Percentiles rank a stretch among this genome's conserved stretches.
These are phyloP conservation scores for Neoscelio sp. DNA, from an alignment of 2,888 invertebrate species.

Conservation along the genomic window DNA sequence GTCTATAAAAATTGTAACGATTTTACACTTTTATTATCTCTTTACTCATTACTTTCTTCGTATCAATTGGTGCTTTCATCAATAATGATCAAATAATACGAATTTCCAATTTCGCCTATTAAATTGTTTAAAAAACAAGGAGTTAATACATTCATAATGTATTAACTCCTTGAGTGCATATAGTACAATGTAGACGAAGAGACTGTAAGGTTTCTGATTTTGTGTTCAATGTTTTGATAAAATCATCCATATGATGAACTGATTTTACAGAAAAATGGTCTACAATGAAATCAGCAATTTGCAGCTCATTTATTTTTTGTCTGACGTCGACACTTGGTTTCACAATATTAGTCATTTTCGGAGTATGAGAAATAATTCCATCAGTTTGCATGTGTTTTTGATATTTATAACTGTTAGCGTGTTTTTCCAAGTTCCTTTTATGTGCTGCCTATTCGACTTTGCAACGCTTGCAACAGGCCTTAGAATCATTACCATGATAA, in stretches of 20 bases:
- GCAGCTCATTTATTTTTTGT: conserved; percentile 63
- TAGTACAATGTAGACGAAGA: conserved; percentile 69
- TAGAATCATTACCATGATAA: no score
- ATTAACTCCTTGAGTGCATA: no score
- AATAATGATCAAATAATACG: conserved; percentile 71
- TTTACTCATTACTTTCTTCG: conserved; percentile 60
- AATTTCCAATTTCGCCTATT: conserved; percentile 72
- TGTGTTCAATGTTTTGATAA: conserved; percentile 65
- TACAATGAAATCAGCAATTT: conserved; percentile 69
- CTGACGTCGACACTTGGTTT: neutral
- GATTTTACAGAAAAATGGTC: conserved; percentile 67
- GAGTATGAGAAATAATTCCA: no score
- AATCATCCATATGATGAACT: conserved; percentile 64
- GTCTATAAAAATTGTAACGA: conserved; percentile 63
- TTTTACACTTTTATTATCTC: conserved; percentile 60
- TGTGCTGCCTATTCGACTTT: no score
- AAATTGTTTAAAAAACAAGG: conserved; percentile 72
- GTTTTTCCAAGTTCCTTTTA: no score
- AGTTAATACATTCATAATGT: conserved; percentile 75
- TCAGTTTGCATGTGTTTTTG: no score
- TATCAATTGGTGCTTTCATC: conserved; percentile 74
- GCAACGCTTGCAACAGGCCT: no score
- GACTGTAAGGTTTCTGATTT: conserved; percentile 68
- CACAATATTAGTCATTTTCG: no score
- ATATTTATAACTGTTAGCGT: no score